Conservation (phyloP, 2,113 vertebrate species). For the Periophthalmus modestus region DNA sequence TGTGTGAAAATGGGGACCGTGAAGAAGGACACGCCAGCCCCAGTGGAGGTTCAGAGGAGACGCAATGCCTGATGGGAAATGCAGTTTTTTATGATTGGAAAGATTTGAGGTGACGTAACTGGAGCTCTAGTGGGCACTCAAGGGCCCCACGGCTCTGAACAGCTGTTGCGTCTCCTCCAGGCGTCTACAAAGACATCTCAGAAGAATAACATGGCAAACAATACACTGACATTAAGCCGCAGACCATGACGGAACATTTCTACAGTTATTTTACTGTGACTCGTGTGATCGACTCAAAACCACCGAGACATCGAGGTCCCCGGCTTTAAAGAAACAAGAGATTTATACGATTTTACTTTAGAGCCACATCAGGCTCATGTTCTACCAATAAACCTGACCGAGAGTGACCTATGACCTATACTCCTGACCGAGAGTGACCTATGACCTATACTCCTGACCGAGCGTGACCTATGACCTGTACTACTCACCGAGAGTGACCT, state of each 20-base stretch:
- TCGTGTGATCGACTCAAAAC: not conserved
- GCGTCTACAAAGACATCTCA: constrained; percentile 11
- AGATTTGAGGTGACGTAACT: constrained; percentile 26
- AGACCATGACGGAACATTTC: not conserved
- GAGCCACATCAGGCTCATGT: not conserved
- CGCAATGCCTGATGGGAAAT: constrained; percentile 42
- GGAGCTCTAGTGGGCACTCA: constrained; percentile 22
- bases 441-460: no score
- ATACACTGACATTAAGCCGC: not conserved
- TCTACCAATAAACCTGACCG: no score
- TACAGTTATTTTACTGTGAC: not conserved
- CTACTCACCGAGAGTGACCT: no score
- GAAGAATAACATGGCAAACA: constrained; percentile 7
- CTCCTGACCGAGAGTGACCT: no score
- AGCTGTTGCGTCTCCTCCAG: constrained; percentile 35
- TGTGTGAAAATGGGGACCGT: constrained; percentile 63
- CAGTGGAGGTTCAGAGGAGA: constrained; percentile 57
- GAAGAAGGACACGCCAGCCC: constrained; percentile 56
- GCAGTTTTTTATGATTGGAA: constrained; percentile 10
- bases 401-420: no score
- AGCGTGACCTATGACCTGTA: no score
- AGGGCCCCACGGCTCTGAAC: constrained; percentile 25
- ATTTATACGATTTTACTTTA: not conserved
- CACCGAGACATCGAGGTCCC: not conserved
- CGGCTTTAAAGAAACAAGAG: not conserved